Percentiles rank a stretch among this genome's conserved stretches.
These are phyloP conservation scores for Cyrtodaria siliqua DNA, from an alignment of 2,888 invertebrate species.

Conservation along the genomic window DNA sequence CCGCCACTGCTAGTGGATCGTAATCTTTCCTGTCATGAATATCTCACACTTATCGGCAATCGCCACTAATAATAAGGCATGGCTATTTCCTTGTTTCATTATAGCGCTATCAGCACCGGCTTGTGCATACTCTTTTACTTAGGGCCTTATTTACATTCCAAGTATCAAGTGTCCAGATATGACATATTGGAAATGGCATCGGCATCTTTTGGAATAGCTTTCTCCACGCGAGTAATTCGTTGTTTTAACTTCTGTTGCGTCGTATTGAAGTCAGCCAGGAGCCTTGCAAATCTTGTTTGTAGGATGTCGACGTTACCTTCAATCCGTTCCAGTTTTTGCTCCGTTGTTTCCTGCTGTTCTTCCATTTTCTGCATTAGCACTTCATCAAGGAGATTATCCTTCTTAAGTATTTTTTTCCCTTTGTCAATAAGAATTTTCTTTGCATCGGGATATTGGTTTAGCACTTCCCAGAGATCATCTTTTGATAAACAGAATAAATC, in stretches of 20 bases:
- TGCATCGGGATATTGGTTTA: slow-evolving; percentile 88
- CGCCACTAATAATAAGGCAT: too few species aligned
- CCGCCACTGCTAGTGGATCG: too few species aligned
- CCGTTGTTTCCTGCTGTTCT: slow-evolving; percentile 88
- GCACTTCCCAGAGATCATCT: slow-evolving; percentile 94
- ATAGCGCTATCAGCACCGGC: too few species aligned
- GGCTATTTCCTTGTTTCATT: too few species aligned
- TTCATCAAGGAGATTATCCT: too few species aligned
- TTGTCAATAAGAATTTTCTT: slow-evolving; percentile 84
- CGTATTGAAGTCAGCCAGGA: slow-evolving; percentile 93
- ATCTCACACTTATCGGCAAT: too few species aligned
- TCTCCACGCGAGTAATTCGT: slow-evolving; percentile 88
- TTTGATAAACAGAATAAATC: slow-evolving; percentile 98
- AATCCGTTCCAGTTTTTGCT: slow-evolving; percentile 92
- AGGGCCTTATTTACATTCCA: too few species aligned
- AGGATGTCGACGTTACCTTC: slow-evolving; percentile 92
- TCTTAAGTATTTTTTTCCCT: slow-evolving; percentile 86
- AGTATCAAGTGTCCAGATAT: slow-evolving; percentile 63
- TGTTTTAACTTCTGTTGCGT: slow-evolving; percentile 95
- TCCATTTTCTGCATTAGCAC: slow-evolving; percentile 72
- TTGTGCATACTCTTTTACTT: too few species aligned
- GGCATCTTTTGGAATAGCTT: slow-evolving; percentile 71
- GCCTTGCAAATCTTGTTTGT: slow-evolving; percentile 92
- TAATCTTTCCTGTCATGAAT: too few species aligned
- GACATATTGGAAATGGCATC: slow-evolving; percentile 76